Base-by-base conservation (phyloP, 1,140 invertebrate species). In the Choristoneura fumiferana region DNA sequence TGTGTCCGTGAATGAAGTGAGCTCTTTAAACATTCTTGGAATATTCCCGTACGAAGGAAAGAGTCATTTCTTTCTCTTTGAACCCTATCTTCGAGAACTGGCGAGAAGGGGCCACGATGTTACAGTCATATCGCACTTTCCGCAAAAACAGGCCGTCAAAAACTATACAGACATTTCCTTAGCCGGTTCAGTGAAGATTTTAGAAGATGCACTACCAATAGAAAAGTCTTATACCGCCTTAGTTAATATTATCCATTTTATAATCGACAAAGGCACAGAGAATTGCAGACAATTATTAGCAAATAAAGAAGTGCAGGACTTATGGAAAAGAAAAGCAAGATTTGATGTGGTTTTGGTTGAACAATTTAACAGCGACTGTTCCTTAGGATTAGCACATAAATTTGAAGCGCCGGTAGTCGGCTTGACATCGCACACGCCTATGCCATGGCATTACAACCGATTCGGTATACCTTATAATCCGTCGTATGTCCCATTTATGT, bases 61-160 rank as follows among this genome's bases (percentile, higher is more conserved):
- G 63, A 95, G 95, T 73, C 95, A 96, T 71, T 92, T 93, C 64
- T 90, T 92, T 36, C 91, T 94, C 10, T 94, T 94, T 61, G 89
- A 92, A 54, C 93, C 93, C 0, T 71, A 95, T 0, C 76, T 95
- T 22, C 76, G 91, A 3, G 92, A 91, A 33, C 70, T 96, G 22
- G 91, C 91, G 0, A 79, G 80, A 15, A 89, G 91, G 13, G 94
- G 94, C 4, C 94, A 95, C 70, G 81, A 94, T 9, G 53, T 96
- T 0, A 95, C 93, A 0, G 92, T 95, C 1, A 67, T 94, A 1
- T 93, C 92, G 6, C 90, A 92, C 55, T 94, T 93, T 63, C 92
- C 92, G 52, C 35, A 54, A 13, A 33, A 38, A 38, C 55, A 55
- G 6, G 45, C 61, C 6, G 58, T 58, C 10, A 43, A 4, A 13